These are phyloP conservation scores for Syrphus vitripennis DNA, from an alignment of 2,888 invertebrate species.

Conservation along the genomic window DNA sequence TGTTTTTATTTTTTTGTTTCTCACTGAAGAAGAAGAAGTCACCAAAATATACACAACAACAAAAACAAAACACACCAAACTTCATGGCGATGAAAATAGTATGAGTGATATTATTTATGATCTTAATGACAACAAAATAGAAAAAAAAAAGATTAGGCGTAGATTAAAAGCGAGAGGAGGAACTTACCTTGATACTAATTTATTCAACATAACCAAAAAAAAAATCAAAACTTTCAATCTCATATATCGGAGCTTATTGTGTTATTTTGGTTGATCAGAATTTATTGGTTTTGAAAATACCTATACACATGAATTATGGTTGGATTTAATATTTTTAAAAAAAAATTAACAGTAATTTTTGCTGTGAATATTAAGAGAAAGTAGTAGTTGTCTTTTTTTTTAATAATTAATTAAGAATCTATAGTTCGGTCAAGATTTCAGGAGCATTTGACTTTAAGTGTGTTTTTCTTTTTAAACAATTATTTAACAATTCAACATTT, in stretches of 20 bases:
- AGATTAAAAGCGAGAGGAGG: background rate
- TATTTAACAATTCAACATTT: no score
- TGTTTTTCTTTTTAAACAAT: no score
- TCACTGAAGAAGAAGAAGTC: background rate
- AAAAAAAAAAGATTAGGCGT: background rate
- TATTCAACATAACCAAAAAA: background rate
- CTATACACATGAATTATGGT: background rate
- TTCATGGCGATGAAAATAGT: background rate
- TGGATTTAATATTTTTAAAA: no score
- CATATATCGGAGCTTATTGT: background rate
- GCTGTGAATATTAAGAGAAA: no score
- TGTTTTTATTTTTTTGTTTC: background rate
- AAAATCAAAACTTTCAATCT: conserved; percentile 2
- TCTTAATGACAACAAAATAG: background rate
- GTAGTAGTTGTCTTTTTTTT: no score
- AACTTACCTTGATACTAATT: background rate
- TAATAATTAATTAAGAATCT: no score
- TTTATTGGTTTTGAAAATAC: background rate
- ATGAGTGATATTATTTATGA: conserved; percentile 16
- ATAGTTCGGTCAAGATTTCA: no score
- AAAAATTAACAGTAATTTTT: background rate
- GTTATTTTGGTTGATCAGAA: background rate
- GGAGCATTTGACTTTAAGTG: no score
- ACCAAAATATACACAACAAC: background rate
- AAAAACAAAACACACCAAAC: background rate